Evolutionary conservation across 2,888 invertebrate genomes (phyloP), one percentile per base, ranked within the genome.

Genomic region (Papilio gigon): DNA sequence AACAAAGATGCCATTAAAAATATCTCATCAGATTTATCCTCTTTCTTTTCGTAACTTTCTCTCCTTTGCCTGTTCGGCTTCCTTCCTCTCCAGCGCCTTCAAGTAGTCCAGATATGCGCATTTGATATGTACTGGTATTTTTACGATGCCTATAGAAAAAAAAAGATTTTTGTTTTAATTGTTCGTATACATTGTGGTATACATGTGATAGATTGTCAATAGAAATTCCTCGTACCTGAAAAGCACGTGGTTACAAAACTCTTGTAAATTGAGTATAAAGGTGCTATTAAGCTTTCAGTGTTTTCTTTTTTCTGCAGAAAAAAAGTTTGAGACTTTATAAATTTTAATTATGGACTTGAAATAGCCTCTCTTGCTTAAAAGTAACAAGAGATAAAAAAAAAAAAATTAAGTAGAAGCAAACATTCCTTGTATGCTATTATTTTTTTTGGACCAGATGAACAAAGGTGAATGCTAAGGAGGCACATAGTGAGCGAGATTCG

Each of bases 101-200:
- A 87, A 72, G 65, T 91, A 91, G 71, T 89, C 89, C 14, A 89
- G 59, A 74, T 91, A 92, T 0, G 88, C 84, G 71, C 91, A 92
- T 74, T 91, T 91, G 40, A 90, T 64, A n/a, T 90, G 44, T 4
- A 87, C 47, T 1, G 91, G 91, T 1, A 92, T 75, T 76, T 91
- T 91, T 4, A 89, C 90, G 2, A 91, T 83, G 74, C 91, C 91
- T 92, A 8, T 22, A 42, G 30, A 30, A 27, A n/a, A 14, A 30
- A 30, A 17, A 53, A 22, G 12, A 12, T 47, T 12, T 12, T 12
- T 37, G 35, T 33, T 1, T n/a, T n/a, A n/a, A n/a, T n/a, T n/a
- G n/a, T n/a, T n/a, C n/a, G 4, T 30, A 30, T 11, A 56, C 1
- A 17, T 40, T 61, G 0, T 61, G 11, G 0, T 27, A 44, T 14